A percentile compares a stretch with the other conserved stretches of the same genome.
These are phyloP conservation scores for Lethenteron camtschaticum DNA, from an alignment of 2,113 vertebrate species.

Conservation along the genomic window DNA sequence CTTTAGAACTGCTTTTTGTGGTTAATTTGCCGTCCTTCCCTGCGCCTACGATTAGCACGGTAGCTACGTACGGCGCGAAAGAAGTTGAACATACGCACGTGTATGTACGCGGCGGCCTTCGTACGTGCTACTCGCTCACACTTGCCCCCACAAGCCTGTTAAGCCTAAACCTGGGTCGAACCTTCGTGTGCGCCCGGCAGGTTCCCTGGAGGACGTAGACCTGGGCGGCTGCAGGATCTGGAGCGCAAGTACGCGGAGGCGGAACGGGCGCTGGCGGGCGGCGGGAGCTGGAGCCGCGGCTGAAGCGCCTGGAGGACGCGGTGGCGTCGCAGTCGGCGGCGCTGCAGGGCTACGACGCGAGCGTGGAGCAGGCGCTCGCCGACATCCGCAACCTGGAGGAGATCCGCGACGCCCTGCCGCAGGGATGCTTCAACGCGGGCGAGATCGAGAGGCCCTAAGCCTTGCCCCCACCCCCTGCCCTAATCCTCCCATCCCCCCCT, in stretches of 20 bases:
- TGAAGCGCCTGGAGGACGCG: background rate
- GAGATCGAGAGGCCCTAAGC: conserved; percentile 44
- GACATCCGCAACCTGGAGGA: conserved; percentile 61
- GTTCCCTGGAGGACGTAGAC: conserved; percentile 2
- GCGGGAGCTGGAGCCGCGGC: background rate
- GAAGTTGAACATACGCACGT: too few species aligned
- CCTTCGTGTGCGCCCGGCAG: background rate
- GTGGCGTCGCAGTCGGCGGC: background rate
- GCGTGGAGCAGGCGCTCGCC: conserved; percentile 33
- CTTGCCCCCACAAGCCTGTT: too few species aligned
- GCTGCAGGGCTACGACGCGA: conserved; percentile 16
- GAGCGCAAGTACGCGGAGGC: background rate
- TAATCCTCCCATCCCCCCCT: background rate
- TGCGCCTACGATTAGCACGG: too few species aligned
- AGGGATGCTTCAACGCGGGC: conserved; percentile 43
- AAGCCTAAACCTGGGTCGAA: too few species aligned
- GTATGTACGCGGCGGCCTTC: too few species aligned
- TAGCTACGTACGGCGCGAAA: too few species aligned
- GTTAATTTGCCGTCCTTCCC: too few species aligned
- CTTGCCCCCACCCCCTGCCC: background rate
- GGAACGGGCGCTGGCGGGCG: background rate
- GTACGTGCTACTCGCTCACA: too few species aligned
- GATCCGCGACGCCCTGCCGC: conserved; percentile 37
- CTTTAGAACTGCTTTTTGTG: too few species aligned
- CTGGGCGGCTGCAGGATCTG: background rate